Base-by-base conservation (phyloP, 2,888 invertebrate genomes). In the Drosophila pegasa region DNA sequence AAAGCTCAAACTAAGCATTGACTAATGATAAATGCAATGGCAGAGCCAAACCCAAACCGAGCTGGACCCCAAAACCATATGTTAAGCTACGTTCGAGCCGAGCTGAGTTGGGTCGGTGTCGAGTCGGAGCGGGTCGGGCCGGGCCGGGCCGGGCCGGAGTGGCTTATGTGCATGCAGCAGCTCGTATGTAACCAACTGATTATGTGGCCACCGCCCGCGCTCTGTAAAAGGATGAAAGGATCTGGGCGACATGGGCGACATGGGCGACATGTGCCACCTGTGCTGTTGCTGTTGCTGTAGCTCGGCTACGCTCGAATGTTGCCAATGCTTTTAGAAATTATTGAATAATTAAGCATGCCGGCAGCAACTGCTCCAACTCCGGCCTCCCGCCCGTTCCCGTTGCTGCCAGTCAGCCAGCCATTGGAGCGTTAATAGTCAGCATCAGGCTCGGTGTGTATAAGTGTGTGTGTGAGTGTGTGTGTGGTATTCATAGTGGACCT, bases 281-380 rank as follows among this genome's bases (percentile, higher is more conserved):
- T 35, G 31, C 25, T 47, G 25, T 45, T 64, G 47, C 37, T 60
- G 29, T 56, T 55, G 47, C 37, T 59, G 25, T 12, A 37, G 70
- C 43, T 27, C 16, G 10, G 41, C 51, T 50, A 18, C 37, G 55
- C 79, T 76, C 80, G 73, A 58, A 70, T 86, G 83, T 85, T 85
- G 76, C 77, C 88, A 87, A 85, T 85, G 85, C 85, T 85, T 85
- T 89, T 89, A 89, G 78, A 91, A 91, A 91, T 91, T 90, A 87
- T 85, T 91, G 85, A 91, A 91, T 91, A 90, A 91, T 91, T 91
- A 89, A 91, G 82, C 81, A 86, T 84, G 88, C 56, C 72, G 80
- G 75, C 75, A 86, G 80, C 89, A 82, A 84, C 83, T 80, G 76
- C 79, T 75, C 78, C 29, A 78, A 73, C 41, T 16, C 20, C 31